Base-by-base conservation (phyloP, 2,888 invertebrate species). In the Venusia cambrica region DNA sequence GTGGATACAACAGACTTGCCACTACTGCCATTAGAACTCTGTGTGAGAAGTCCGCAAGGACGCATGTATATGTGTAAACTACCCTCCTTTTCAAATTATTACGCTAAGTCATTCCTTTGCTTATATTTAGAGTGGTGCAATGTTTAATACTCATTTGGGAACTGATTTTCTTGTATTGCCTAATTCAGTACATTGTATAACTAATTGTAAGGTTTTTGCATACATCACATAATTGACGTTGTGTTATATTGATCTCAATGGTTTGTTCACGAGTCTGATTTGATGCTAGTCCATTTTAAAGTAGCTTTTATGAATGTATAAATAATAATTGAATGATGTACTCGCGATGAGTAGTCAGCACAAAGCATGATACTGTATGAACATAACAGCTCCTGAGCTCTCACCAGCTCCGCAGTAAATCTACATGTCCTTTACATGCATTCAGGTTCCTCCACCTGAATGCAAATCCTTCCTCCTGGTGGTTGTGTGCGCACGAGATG, bases 231-330 rank as follows among this genome's bases (percentile, higher is more conserved):
- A 32, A 8, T 24, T 25, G 21, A 12, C 20, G 26, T 34, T 18
- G 21, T 33, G 25, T 20, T 24, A 25, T 20, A 22, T 27, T 25
- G 30, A 40, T 38, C 30, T 43, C 33, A 17, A 25, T 4, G 5
- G 19, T 39, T 57, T 52, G 43, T 65, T 64, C 54, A 44, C 46
- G 56, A 74, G 72, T 72, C 73, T 75, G 73, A 76, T 74, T 70
- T 57, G 54, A 71, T 61, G 68, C 78, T 76, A 75, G 77, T 77
- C 76, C 35, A 32, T 26, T 21, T 31, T 22, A 27, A 41, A 35
- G 12, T 55, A 57, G 55, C 24, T 25, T 36, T 45, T 42, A 49
- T 48, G n/a, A n/a, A n/a, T n/a, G n/a, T n/a, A n/a, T n/a, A n/a
- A n/a, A n/a, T n/a, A n/a, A n/a, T n/a, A n/a, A n/a, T n/a, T n/a